Evolutionary conservation across 2,113 vertebrate species (phyloP), one percentile per base, ranked within the genome.

Genomic region (Corythaixoides concolor): DNA sequence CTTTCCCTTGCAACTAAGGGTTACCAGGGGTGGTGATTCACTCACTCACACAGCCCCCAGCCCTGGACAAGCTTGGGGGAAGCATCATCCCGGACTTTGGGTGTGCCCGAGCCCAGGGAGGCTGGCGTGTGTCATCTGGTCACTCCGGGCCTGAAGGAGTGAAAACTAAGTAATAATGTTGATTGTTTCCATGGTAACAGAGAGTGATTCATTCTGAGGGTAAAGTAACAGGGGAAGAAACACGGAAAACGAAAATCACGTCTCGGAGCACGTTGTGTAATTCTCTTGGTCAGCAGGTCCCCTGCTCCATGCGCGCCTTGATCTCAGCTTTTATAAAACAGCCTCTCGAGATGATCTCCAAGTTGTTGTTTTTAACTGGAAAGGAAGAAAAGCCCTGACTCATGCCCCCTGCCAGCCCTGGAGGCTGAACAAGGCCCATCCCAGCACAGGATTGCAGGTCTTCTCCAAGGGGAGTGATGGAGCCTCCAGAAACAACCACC

Each of bases 201-300:
- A 8, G 55, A 16, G 52, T 93, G 97, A 97, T 72, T 97, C 95
- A 96, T 30, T 30, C 72, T 2, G 39, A 53, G 59, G 88, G 55
- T 33, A n/a, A 75, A 68, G 15, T 15, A 92, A 60, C 6, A 6
- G 6, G 50, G 41, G 41, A 39, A 70, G 62, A 80, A 43, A 66
- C 20, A 11, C 2, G 68, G 91, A 82, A 97, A 97, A 94, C n/a
- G 45, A 66, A 84, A 75, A 72, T 86, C 85, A 68, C 11, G 73
- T 28, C 85, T 87, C 81, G 43, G 78, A 88, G 62, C 5, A 22
- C 30, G 12, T 50, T 60, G 92, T 49, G 9, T 15, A 16, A 85
- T 76, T 28, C 37, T 6, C 26, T 45, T 2, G 2, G 32, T 52
- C 49, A 9, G 14, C 37, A 60, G 67, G 7, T 28, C 69, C 24